Percentiles rank a stretch among this genome's conserved stretches.
These are phyloP conservation scores for Spialia ferax DNA, from an alignment of 2,888 invertebrate genomes.

Conservation along the genomic window DNA sequence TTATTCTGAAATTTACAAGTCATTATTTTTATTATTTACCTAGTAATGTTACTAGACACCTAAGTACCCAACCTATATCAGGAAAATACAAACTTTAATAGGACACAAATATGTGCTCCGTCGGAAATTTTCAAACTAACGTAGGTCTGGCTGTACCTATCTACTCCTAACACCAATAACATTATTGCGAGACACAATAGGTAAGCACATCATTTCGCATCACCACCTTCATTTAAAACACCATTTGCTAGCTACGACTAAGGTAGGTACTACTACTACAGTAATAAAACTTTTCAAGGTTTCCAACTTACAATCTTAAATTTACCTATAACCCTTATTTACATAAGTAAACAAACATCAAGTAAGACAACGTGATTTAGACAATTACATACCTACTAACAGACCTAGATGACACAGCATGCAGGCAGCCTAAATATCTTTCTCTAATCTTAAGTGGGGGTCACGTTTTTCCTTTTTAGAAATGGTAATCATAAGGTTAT, in stretches of 20 bases:
- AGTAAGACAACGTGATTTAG: background rate
- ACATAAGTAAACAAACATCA: background rate
- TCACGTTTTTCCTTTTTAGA: conserved; percentile 11
- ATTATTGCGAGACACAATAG: background rate
- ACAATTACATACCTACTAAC: background rate
- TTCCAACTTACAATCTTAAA: background rate
- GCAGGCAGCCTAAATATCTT: background rate
- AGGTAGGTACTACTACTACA: background rate
- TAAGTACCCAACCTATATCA: no score
- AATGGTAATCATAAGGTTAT: conserved; percentile 10
- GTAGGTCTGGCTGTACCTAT: no score
- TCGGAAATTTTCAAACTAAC: background rate
- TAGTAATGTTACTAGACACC: no score
- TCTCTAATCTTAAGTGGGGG: background rate
- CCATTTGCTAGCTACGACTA: background rate
- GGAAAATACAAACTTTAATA: no score
- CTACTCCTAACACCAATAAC: background rate
- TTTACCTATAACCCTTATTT: conserved; percentile 4
- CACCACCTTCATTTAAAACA: background rate
- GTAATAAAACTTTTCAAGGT: conserved; percentile 10
- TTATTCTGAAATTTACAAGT: background rate
- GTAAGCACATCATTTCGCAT: conserved; percentile 3
- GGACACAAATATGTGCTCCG: no score
- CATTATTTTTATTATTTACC: no score
- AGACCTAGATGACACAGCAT: no score